phyloP scores from a whole-genome alignment of 2,113 vertebrate genomes.

The Psettodes erumei region DNA sequence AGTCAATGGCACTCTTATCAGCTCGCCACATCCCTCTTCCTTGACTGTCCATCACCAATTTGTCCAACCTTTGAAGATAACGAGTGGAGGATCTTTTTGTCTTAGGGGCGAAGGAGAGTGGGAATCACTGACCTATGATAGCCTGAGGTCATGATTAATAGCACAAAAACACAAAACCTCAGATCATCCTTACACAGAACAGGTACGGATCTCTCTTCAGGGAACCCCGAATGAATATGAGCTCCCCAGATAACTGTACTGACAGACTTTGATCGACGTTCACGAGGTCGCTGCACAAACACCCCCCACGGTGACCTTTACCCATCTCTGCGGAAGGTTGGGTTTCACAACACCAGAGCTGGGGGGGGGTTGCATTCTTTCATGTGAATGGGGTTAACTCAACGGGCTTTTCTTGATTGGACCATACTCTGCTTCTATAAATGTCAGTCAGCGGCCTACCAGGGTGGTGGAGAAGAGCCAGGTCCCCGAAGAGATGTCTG shows the following conservation, averaged over 20 bases:
- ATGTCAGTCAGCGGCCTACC: constrained; percentile 60
- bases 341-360: constrained; percentile 30
- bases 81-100: constrained; percentile 15
- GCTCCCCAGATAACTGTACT: constrained; percentile 26
- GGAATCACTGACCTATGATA: constrained; percentile 19
- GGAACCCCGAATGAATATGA: constrained; percentile 18
- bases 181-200: constrained; percentile 35
- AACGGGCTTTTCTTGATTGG: constrained; percentile 25
- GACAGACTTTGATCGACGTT: constrained; percentile 70
- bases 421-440: constrained; percentile 37
- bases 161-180: constrained; percentile 26
- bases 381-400: neutral
- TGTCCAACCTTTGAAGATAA: constrained; percentile 13
- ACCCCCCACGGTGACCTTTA: constrained; percentile 40
- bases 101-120: neutral
- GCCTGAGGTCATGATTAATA: constrained; percentile 22
- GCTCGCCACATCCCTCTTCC: constrained; percentile 1
- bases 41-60: constrained; percentile 29
- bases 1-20: neutral
- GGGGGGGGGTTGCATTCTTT: constrained; percentile 23
- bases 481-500: constrained; percentile 65
- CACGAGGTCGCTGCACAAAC: constrained; percentile 36
- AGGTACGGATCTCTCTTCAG: neutral
- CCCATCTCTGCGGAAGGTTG: constrained; percentile 13
- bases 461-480: constrained; percentile 31